These are phyloP conservation scores for Drosophila rhopaloa DNA, from an alignment of 1,140 invertebrate species.

Conservation along the genomic window DNA sequence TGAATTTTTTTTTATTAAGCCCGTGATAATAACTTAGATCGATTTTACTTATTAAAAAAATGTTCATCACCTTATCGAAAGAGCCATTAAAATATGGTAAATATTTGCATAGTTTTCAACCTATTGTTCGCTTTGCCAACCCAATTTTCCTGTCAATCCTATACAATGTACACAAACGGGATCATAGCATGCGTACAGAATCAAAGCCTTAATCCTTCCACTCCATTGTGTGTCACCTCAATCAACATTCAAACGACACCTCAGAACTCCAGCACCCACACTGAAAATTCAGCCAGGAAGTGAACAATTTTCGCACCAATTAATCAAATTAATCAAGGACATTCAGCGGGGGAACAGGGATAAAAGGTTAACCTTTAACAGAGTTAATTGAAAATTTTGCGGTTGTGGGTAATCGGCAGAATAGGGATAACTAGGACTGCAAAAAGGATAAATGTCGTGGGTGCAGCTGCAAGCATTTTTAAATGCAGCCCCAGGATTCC, in stretches of 20 bases:
- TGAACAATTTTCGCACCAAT: constrained; percentile 69
- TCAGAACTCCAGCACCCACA: constrained; percentile 23
- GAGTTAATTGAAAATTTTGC: constrained; percentile 76
- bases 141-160: constrained; percentile 48
- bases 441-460: constrained; percentile 23
- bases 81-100: background rate
- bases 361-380: constrained; percentile 59
- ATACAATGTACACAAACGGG: constrained; percentile 26
- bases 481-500: constrained; percentile 37
- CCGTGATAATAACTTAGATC: too few species aligned
- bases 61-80: background rate
- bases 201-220: constrained; percentile 46
- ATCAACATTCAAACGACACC: constrained; percentile 64
- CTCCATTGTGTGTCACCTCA: constrained; percentile 43
- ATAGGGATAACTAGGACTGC: constrained; percentile 6
- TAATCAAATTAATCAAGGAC: constrained; percentile 74
- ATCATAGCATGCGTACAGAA: constrained; percentile 18
- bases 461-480: constrained; percentile 64
- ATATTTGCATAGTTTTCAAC: background rate
- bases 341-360: constrained; percentile 23
- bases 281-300: constrained; percentile 24
- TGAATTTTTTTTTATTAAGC: too few species aligned
- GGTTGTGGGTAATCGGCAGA: constrained; percentile 31
- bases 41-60: background rate
- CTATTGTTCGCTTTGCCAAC: constrained; percentile 5